phyloP scores from a whole-genome alignment of 2,888 invertebrate genomes.

The Dascillus cervinus region DNA sequence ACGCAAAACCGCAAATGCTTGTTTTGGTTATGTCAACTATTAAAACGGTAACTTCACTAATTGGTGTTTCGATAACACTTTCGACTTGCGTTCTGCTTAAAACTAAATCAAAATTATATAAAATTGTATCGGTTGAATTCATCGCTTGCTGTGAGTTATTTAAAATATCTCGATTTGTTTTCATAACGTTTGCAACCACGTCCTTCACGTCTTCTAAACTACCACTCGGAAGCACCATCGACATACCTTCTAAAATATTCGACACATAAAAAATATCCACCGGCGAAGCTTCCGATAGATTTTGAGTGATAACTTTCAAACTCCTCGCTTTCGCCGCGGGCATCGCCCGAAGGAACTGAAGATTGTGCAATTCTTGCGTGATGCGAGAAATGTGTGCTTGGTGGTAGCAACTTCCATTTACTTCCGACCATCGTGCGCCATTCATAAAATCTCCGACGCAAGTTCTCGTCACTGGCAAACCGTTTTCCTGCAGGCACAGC shows the following conservation, averaged over 20 bases:
- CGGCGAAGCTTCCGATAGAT: neutral
- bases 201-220: neutral
- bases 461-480: slow-evolving; percentile 48
- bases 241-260: neutral
- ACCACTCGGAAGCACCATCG: no score
- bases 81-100: no score
- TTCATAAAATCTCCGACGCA: slow-evolving; percentile 48
- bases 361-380: neutral
- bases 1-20: no score
- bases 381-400: neutral
- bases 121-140: slow-evolving; percentile 6
- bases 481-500: slow-evolving; percentile 50
- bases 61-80: no score
- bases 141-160: slow-evolving; percentile 2
- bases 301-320: neutral
- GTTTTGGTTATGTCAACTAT: no score
- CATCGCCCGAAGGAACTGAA: neutral
- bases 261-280: neutral
- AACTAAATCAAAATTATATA: slow-evolving; percentile 3
- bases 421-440: slow-evolving; percentile 47
- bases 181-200: slow-evolving; percentile 4
- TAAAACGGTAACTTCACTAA: no score
- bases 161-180: neutral
- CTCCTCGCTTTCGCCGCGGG: neutral
- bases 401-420: slow-evolving; percentile 22